A percentile compares a stretch with the other conserved stretches of the same genome.
Evolutionary conservation across 2,797 vertebrate species (phyloP).

Genomic region (Heterohyrax brucei): DNA sequence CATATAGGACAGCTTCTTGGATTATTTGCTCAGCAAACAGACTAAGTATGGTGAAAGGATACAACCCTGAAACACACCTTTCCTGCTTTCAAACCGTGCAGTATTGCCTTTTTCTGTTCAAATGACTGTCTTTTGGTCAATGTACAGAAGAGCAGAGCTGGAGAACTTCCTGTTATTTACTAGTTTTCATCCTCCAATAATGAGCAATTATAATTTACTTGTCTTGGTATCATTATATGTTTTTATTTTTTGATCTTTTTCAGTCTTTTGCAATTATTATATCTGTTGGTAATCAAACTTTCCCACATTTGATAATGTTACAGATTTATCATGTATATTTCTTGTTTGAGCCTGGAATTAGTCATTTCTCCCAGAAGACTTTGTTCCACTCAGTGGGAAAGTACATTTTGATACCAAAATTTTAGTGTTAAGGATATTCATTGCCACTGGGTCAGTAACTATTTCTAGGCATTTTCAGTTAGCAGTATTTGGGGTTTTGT

Average conservation of each 20-base stretch:
- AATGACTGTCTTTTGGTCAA: no score
- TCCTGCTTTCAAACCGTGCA: no score
- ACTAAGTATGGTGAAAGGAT: not conserved
- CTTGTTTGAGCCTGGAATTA: not conserved
- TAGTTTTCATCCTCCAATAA: not conserved
- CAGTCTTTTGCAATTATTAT: not conserved
- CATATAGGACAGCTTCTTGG: no score
- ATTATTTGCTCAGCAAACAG: not conserved
- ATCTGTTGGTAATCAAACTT: not conserved
- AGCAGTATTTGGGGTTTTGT: not conserved
- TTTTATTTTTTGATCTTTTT: not conserved
- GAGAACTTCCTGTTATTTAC: not conserved
- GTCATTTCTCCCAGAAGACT: not conserved
- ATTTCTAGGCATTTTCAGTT: not conserved
- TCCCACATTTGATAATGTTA: not conserved
- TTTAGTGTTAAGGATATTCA: not conserved
- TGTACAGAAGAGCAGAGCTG: not conserved
- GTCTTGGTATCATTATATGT: not conserved
- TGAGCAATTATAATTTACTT: not conserved
- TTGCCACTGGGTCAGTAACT: not conserved
- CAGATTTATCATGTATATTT: not conserved
- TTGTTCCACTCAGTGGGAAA: not conserved
- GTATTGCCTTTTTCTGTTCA: no score
- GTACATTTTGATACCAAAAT: not conserved
- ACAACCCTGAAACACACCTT: not conserved